Conservation (phyloP, 2,797 vertebrate species). For the Synanceia verrucosa region DNA sequence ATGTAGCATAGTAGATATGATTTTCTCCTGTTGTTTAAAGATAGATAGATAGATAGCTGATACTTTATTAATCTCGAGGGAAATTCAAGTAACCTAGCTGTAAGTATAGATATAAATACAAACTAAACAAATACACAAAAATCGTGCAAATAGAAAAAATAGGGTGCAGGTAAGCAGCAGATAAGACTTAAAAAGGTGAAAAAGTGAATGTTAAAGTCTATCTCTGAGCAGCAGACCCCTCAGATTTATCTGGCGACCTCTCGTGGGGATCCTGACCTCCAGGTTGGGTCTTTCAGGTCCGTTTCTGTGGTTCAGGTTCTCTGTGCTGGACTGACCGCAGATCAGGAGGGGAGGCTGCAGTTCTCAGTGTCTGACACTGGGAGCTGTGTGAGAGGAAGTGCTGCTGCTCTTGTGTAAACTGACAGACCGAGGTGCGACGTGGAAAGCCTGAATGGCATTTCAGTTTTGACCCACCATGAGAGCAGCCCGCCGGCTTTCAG, state of each 20-base stretch:
- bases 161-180: no score
- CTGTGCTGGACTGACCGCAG: neutral
- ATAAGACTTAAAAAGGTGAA: no score
- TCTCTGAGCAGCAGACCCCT: neutral
- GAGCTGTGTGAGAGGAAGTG: conserved; percentile 39
- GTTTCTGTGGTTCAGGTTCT: no score
- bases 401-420: neutral
- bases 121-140: no score
- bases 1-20: no score
- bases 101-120: no score
- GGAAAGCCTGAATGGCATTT: conserved; percentile 40
- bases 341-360: conserved; percentile 11
- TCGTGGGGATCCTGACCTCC: neutral
- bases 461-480: neutral
- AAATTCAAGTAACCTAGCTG: no score
- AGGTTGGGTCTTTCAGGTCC: neutral
- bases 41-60: no score
- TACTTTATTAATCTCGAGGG: no score
- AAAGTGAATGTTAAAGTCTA: no score
- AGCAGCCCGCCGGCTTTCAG: neutral
- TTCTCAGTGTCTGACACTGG: conserved; percentile 30
- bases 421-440: conserved; percentile 60
- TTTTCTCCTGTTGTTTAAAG: no score
- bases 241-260: neutral
- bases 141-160: no score